Percentiles rank a stretch among this genome's conserved stretches.
Evolutionary conservation across 1,140 invertebrate species (phyloP).

Genomic region (Cydia strobilella): DNA sequence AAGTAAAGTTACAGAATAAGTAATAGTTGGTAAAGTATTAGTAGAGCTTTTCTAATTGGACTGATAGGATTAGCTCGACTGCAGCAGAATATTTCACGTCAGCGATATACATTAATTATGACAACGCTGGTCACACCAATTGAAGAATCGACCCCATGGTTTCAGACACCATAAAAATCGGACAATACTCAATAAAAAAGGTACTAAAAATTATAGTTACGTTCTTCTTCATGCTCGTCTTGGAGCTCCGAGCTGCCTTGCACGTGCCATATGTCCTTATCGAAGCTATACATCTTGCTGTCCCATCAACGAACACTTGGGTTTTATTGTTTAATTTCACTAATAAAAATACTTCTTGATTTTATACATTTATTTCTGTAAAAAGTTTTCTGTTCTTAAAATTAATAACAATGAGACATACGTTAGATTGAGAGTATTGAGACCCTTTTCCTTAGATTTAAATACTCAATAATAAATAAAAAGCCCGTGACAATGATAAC

Average conservation of each 20-base stretch:
- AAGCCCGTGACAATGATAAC: not conserved
- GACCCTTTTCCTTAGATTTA: no score
- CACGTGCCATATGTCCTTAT: slow-evolving; percentile 73
- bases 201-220: slow-evolving; percentile 12
- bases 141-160: not conserved
- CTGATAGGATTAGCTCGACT: no score
- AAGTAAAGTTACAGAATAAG: no score
- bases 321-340: not conserved
- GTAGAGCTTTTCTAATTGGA: no score
- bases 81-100: no score
- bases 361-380: not conserved
- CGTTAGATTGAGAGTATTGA: no score
- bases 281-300: slow-evolving; percentile 68
- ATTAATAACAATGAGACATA: slow-evolving; percentile 22
- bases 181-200: not conserved
- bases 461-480: not conserved
- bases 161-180: not conserved
- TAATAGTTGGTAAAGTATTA: no score
- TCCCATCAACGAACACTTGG: slow-evolving; percentile 26
- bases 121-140: no score
- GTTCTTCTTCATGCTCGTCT: slow-evolving; percentile 40
- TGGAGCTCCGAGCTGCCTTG: slow-evolving; percentile 52
- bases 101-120: no score
- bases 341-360: slow-evolving; percentile 3
- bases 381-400: not conserved